A percentile compares a stretch with the other conserved stretches of the same genome.
phyloP scores from a whole-genome alignment of 1,140 invertebrate species.

The Euwallacea similis region DNA sequence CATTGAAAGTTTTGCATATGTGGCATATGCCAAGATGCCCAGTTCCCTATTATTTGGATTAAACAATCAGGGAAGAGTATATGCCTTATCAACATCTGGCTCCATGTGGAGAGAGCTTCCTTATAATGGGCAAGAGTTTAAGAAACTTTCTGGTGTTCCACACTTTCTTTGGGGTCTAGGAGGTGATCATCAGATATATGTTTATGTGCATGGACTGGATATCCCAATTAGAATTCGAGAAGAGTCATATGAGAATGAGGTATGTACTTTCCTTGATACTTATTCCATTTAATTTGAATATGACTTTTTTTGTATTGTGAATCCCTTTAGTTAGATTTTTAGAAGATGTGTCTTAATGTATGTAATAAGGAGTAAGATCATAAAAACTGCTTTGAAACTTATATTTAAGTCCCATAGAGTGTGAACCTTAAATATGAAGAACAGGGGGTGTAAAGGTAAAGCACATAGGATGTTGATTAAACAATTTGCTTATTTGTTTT shows the following conservation, averaged over 20 bases:
- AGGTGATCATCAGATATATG: conserved; percentile 87
- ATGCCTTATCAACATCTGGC: conserved; percentile 75
- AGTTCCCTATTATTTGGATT: conserved; percentile 80
- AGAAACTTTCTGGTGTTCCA: conserved; percentile 79
- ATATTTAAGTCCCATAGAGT: too few species aligned
- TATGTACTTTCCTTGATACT: conserved; percentile 42
- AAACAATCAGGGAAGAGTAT: conserved; percentile 84
- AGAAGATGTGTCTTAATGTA: too few species aligned
- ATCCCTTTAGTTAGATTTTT: too few species aligned
- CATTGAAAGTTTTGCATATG: too few species aligned
- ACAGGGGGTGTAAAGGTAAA: too few species aligned
- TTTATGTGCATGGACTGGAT: conserved; percentile 85
- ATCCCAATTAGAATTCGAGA: conserved; percentile 88
- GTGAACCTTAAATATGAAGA: too few species aligned
- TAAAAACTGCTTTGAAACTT: too few species aligned
- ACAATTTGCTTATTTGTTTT: too few species aligned
- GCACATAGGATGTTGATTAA: too few species aligned
- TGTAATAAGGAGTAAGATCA: too few species aligned
- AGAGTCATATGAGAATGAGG: conserved; percentile 91
- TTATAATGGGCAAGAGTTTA: conserved; percentile 82
- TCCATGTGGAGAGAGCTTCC: conserved; percentile 82
- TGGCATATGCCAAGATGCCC: conserved; percentile 57
- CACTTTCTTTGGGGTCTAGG: conserved; percentile 90
- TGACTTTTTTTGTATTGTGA: too few species aligned
- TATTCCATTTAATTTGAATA: too few species aligned